Percentiles rank a stretch among this genome's conserved stretches.
phyloP scores from a whole-genome alignment of 2,113 vertebrate species.

The Strix uralensis region DNA sequence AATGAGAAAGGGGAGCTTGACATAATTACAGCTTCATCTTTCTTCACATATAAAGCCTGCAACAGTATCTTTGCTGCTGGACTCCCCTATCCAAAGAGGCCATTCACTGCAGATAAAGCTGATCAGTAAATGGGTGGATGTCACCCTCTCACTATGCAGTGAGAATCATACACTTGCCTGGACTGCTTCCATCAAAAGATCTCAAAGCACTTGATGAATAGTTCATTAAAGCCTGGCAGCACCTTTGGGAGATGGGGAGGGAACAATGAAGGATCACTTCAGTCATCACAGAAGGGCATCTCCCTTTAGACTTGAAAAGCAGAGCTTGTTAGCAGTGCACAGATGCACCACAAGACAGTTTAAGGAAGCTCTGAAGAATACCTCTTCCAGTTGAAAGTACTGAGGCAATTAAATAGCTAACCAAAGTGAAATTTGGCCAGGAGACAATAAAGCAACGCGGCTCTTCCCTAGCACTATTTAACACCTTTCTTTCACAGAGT shows the following conservation, averaged over 20 bases:
- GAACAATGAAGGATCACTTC: conserved; percentile 51
- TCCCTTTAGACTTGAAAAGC: conserved; percentile 21
- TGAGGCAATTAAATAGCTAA: conserved; percentile 7
- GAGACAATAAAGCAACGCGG: not conserved
- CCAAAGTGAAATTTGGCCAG: not conserved
- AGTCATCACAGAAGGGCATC: conserved; percentile 55
- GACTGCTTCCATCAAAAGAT: conserved; percentile 28
- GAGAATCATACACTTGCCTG: not conserved
- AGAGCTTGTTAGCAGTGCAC: conserved; percentile 44
- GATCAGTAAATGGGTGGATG: not conserved
- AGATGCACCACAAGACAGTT: conserved; percentile 11
- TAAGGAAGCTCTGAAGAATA: conserved; percentile 15
- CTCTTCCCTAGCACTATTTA: not conserved
- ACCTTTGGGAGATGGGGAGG: conserved; percentile 35
- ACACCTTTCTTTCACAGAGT: not conserved
- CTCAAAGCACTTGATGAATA: conserved; percentile 48
- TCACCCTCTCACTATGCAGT: not conserved
- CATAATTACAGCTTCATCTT: not conserved
- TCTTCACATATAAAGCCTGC: not conserved
- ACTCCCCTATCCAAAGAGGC: not conserved
- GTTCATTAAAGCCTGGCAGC: conserved; percentile 26
- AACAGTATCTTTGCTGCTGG: not conserved
- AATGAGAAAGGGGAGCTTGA: not conserved
- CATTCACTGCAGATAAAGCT: not conserved
- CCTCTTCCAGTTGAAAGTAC: not conserved